Evolutionary conservation across 2,888 invertebrate genomes (phyloP).

Genomic region (Nomada hirtipes): DNA sequence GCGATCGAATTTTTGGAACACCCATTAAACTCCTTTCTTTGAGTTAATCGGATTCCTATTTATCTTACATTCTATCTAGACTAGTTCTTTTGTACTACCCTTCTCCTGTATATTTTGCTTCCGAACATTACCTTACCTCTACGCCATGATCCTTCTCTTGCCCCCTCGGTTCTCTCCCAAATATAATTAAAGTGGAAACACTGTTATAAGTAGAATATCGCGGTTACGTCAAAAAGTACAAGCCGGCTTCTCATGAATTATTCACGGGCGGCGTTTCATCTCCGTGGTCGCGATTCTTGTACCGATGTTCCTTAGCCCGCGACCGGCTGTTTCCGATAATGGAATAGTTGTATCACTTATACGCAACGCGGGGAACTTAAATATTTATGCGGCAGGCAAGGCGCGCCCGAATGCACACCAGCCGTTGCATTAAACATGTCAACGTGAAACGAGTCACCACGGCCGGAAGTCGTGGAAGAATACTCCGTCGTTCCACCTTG

Average conservation of each 20-base stretch:
- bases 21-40: background rate
- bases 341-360: constrained; percentile 56
- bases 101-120: background rate
- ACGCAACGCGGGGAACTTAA: constrained; percentile 45
- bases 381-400: constrained; percentile 52
- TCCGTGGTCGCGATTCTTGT: constrained; percentile 20
- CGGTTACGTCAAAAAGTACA: constrained; percentile 24
- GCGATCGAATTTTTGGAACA: background rate
- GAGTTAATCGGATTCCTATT: constrained; percentile 14
- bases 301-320: constrained; percentile 26
- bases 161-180: background rate
- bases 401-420: constrained; percentile 49
- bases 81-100: background rate
- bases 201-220: constrained; percentile 12
- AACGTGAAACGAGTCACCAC: constrained; percentile 45
- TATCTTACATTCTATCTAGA: constrained; percentile 11
- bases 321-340: constrained; percentile 48
- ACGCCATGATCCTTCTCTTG: background rate
- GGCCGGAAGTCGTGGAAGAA: constrained; percentile 24
- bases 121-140: background rate
- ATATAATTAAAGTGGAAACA: constrained; percentile 21
- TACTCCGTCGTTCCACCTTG: constrained; percentile 11
- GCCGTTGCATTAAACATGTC: constrained; percentile 77
- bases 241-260: constrained; percentile 27
- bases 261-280: constrained; percentile 44